Percentiles rank a stretch among this genome's conserved stretches.
phyloP scores from a whole-genome alignment of 2,797 vertebrate species.

The Paguma larvata region DNA sequence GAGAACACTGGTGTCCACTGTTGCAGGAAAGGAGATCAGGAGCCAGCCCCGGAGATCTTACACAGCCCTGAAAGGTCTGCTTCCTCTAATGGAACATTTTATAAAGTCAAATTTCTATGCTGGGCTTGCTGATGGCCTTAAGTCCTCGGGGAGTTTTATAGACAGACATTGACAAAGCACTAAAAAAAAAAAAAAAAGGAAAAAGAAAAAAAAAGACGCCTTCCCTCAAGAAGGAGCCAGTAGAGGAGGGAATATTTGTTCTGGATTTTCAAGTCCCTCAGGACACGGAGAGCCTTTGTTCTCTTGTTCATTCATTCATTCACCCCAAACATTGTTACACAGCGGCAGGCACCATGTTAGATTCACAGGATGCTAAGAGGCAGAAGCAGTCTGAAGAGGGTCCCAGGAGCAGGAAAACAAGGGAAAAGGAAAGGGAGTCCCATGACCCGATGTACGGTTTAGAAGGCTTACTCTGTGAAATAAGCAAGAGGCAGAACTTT shows the following conservation, averaged over 20 bases:
- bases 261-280: neutral
- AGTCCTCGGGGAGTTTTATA: neutral
- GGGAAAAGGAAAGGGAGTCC: neutral
- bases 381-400: neutral
- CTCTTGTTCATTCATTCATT: neutral
- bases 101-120: neutral
- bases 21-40: neutral
- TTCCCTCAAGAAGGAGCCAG: neutral
- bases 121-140: neutral
- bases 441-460: neutral
- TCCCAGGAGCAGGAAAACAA: neutral
- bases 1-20: neutral
- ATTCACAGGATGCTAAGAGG: neutral
- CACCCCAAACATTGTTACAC: neutral
- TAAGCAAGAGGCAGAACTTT: neutral
- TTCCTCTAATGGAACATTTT: neutral
- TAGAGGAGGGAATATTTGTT: neutral
- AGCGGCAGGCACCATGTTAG: neutral
- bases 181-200: neutral
- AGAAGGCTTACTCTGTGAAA: slow-evolving; percentile 35
- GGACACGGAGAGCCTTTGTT: neutral
- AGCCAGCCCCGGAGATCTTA: neutral
- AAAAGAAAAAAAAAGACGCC: neutral
- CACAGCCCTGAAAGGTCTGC: neutral
- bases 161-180: neutral